Base-by-base conservation (phyloP, 2,888 invertebrate genomes). In the Coecobrya sp. region DNA sequence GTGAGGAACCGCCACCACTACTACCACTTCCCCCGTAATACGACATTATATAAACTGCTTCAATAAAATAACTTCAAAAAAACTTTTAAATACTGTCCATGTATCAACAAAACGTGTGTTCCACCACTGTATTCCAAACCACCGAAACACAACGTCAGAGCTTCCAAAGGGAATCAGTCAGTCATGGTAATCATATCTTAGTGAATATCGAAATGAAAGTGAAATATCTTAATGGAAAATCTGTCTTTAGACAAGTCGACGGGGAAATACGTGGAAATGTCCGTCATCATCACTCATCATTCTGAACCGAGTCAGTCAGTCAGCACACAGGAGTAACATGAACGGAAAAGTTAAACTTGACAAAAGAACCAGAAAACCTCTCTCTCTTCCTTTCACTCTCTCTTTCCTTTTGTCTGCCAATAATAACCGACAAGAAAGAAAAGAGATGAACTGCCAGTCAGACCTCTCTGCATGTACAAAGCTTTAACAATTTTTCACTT, bases 11-110 rank as follows among this genome's bases (percentile, higher is more conserved):
- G 3, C 62, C 62, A n/a, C 86, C 59, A 76, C 88, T 49, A 52
- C 89, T 73, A 82, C 82, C 30, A 55, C 70, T 16, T 27, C 90
- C 49, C 36, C 89, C 76, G 59, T 59, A 59, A 52, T 92, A 92
- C 55, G 82, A 91, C 91, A 91, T 87, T 10, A 25, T 16, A 62
- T 42, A 19, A 19, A 19, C 62, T 73, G 55, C 27, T 49, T 55
- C 10, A n/a, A 49, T 11, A 1, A 59, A 52, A 8, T 25, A 19
- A 49, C 13, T 27, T 0, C n/a, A 36, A 36, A 36, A 36, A 36
- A 36, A 36, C 36, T 36, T 36, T 36, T 36, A 36, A 36, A 36
- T 36, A n/a, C n/a, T n/a, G n/a, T n/a, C n/a, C n/a, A n/a, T n/a
- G n/a, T n/a, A n/a, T n/a, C n/a, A n/a, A n/a, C n/a, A n/a, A n/a